phyloP scores from a whole-genome alignment of 1,140 invertebrate species.

The Charaxes varanes region DNA sequence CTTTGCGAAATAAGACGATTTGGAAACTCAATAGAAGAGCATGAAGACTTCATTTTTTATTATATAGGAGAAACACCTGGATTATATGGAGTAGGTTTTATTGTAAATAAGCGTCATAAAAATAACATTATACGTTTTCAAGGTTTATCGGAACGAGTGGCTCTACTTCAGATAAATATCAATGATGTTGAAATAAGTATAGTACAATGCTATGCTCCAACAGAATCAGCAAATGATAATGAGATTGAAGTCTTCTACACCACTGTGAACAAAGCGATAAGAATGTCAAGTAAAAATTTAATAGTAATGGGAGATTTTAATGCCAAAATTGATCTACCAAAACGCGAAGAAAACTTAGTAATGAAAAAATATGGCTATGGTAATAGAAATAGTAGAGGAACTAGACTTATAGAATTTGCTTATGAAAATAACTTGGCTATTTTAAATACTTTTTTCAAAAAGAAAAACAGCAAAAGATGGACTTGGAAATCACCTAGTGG shows the following conservation, averaged over 20 bases:
- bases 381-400: conserved; percentile 7
- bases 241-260: conserved; percentile 5
- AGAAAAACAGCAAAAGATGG: conserved; percentile 4
- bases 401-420: conserved; percentile 1
- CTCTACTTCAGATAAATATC: conserved; percentile 3
- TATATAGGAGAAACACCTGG: conserved; percentile 4
- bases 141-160: conserved; percentile 5
- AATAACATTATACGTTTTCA: conserved; percentile 2
- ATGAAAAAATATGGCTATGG: conserved; percentile 7
- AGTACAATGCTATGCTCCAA: conserved; percentile 10
- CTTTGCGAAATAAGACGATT: conserved; percentile 1
- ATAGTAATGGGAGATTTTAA: conserved; percentile 4
- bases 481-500: conserved; percentile 3
- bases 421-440: conserved; percentile 3
- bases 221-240: not conserved
- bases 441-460: conserved; percentile 10
- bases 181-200: not conserved
- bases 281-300: not conserved
- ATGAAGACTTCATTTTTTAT: conserved; percentile 1
- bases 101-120: conserved; percentile 4
- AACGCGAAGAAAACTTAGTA: conserved; percentile 1
- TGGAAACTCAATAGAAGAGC: not conserved
- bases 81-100: not conserved
- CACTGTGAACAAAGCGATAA: not conserved
- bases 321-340: conserved; percentile 3